Base-by-base conservation (phyloP, 2,888 invertebrate genomes). In the Meganola albula region DNA sequence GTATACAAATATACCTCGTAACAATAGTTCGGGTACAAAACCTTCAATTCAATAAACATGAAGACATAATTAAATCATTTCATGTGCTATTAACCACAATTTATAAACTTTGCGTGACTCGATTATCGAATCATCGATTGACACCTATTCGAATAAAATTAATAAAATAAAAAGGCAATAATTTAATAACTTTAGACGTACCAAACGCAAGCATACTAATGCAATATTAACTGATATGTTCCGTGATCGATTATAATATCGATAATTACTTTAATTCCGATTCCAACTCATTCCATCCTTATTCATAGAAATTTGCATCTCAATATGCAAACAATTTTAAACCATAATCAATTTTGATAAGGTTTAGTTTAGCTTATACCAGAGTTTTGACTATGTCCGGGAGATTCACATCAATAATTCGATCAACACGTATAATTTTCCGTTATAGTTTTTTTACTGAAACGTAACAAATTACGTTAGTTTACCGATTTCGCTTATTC, bases 381-480 rank as follows among this genome's bases (percentile, higher is more conserved):
- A 59, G 54, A 63, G n/a, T 65, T 63, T 68, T 61, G 58, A 32
- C 28, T 28, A 33, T 57, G 48, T 80, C 82, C 82, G 73, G 84
- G 83, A 74, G 74, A 73, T 75, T 31, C 77, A 75, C 74, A 55
- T 68, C 70, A 67, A 74, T 78, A 79, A 79, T 51, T 78, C 76
- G 74, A 75, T 73, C 76, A 65, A 37, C 66, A 71, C 69, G 72
- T 66, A 64, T 53, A 42, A 46, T 73, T 55, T 53, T 62, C 58
- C 55, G 56, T 53, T 56, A 49, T 42, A 47, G 35, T 50, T 54
- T 57, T 53, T 53, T 52, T 53, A 40, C 27, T 34, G 32, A 27
- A 39, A 31, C 40, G 36, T 46, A 39, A 13, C 42, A 34, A 38
- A 44, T 40, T 24, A 31, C 31, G 28, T 35, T 23, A 27, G 13